Conservation (phyloP, 2,797 vertebrate species). For the Siniperca scherzeri region DNA sequence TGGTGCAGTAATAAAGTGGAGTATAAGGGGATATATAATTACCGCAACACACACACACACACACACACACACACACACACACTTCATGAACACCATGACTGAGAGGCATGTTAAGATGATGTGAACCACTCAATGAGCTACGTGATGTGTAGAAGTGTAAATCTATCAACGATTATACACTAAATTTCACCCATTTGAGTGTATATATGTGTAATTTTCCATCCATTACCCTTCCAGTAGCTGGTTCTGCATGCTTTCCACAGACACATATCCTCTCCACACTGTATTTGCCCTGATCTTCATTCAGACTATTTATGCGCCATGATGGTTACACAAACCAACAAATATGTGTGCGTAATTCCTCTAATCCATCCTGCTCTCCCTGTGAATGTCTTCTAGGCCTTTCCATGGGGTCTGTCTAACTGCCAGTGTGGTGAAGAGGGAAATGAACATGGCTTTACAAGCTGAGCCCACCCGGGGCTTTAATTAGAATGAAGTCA, state of each 20-base stretch:
- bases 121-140: conserved; percentile 19
- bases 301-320: conserved; percentile 56
- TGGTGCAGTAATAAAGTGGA: conserved; percentile 33
- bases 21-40: conserved; percentile 4
- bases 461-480: conserved; percentile 65
- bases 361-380: conserved; percentile 54
- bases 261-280: conserved; percentile 20
- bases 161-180: conserved; percentile 22
- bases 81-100: not conserved
- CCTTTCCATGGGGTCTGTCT: conserved; percentile 68
- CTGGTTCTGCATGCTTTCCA: conserved; percentile 27
- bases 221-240: not conserved
- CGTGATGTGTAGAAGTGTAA: conserved; percentile 19
- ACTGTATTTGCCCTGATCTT: conserved; percentile 44
- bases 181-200: conserved; percentile 13
- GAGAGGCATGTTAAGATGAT: conserved; percentile 24
- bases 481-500: conserved; percentile 78
- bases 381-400: conserved; percentile 59
- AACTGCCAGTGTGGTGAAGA: conserved; percentile 52
- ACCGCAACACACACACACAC: conserved; percentile 11
- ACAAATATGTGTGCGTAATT: conserved; percentile 62
- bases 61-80: conserved; percentile 14
- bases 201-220: conserved; percentile 3
- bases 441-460: conserved; percentile 77
- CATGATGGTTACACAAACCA: conserved; percentile 58